Percentiles rank a stretch among this genome's conserved stretches.
phyloP scores from a whole-genome alignment of 2,888 invertebrate species.

The Tryphoninae sp. region DNA sequence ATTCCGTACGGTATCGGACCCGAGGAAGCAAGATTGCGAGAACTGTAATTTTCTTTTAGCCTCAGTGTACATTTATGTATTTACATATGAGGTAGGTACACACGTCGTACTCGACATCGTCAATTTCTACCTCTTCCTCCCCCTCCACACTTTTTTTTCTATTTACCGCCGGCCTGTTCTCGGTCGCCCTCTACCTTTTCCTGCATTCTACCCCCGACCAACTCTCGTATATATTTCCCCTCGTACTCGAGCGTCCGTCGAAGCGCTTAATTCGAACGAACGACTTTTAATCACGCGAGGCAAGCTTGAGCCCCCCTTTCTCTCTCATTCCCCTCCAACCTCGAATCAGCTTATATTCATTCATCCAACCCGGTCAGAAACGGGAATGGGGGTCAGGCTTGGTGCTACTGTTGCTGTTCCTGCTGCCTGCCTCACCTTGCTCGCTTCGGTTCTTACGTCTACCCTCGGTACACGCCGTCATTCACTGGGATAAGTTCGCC shows the following conservation, averaged over 20 bases:
- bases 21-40: conserved; percentile 29
- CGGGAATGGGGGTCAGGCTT: neutral
- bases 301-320: conserved; percentile 43
- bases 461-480: neutral
- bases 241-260: conserved; percentile 51
- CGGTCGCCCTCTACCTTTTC: conserved; percentile 48
- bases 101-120: conserved; percentile 6
- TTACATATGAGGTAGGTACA: conserved; percentile 1
- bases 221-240: conserved; percentile 6
- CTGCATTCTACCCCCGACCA: conserved; percentile 18
- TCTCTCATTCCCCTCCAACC: conserved; percentile 45
- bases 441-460: too few species aligned
- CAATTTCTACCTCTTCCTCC: conserved; percentile 8
- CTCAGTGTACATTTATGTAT: neutral
- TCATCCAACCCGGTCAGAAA: conserved; percentile 25
- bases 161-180: conserved; percentile 53
- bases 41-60: conserved; percentile 31
- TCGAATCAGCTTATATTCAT: conserved; percentile 59
- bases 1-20: neutral
- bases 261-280: conserved; percentile 64
- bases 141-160: conserved; percentile 52
- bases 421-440: neutral
- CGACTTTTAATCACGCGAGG: conserved; percentile 65
- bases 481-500: neutral
- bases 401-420: neutral